A percentile compares a stretch with the other conserved stretches of the same genome.
phyloP scores from a whole-genome alignment of 2,888 invertebrate species.

The Melanostoma mellinum region DNA sequence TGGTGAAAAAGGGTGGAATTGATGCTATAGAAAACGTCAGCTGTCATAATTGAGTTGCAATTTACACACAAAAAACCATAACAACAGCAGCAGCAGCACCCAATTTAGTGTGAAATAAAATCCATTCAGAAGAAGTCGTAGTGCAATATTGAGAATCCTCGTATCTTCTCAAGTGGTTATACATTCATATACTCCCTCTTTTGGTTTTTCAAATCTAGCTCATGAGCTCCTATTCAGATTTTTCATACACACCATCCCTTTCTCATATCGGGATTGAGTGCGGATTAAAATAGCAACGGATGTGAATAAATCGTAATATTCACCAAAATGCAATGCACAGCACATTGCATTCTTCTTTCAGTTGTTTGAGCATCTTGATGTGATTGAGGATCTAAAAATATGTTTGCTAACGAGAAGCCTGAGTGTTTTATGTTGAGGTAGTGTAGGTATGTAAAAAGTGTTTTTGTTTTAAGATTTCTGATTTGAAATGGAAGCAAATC shows the following conservation, averaged over 20 bases:
- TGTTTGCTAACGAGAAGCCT: too few relatives aligned
- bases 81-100: conserved; percentile 57
- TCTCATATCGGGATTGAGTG: conserved; percentile 51
- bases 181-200: neutral
- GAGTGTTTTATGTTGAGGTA: too few relatives aligned
- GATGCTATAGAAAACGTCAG: conserved; percentile 51
- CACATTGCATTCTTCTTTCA: conserved; percentile 6
- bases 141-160: conserved; percentile 34
- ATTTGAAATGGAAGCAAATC: too few relatives aligned
- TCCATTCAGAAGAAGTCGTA: conserved; percentile 47
- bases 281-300: conserved; percentile 68
- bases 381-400: too few relatives aligned
- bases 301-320: conserved; percentile 56
- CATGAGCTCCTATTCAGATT: conserved; percentile 40
- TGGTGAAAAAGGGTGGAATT: too few relatives aligned
- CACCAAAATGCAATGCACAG: conserved; percentile 25
- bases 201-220: neutral
- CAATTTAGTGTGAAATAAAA: conserved; percentile 42
- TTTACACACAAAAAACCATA: conserved; percentile 70
- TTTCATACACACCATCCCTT: conserved; percentile 39
- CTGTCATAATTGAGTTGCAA: conserved; percentile 73
- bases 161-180: conserved; percentile 52
- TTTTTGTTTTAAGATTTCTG: too few relatives aligned
- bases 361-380: neutral
- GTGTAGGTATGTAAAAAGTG: too few relatives aligned